Evolutionary conservation across 2,888 invertebrate species (phyloP), one percentile per base, ranked within the genome.

Genomic region (Aromia moschata): DNA sequence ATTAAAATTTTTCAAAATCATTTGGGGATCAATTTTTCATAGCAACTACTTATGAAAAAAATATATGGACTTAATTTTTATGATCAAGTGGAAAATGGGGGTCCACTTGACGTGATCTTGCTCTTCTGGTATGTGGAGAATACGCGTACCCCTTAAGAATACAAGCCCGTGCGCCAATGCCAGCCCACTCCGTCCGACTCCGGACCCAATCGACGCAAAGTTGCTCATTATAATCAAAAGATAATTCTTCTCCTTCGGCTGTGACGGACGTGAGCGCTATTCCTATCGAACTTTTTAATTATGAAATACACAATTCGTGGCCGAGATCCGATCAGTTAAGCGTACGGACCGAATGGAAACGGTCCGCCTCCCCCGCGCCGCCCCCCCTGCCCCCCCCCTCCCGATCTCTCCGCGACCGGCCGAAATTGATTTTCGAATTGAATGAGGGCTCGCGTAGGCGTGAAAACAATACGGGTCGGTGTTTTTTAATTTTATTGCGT

Each of bases 161-260:
- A n/a, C n/a, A n/a, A n/a, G n/a, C n/a, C n/a, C n/a, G n/a, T n/a
- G n/a, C 45, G 54, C 12, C 11, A 10, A 31, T 54, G 54, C 10
- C 9, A 38, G 1, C 16, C 16, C 16, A 20, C 38, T n/a, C 18
- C 17, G 33, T 45, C 38, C 12, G 33, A 38, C 25, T 20, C 31
- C 49, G 47, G 46, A 43, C 43, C 43, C 47, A 53, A 61, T 61
- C 55, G 51, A 46, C 58, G 49, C 40, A 25, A 25, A 54, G 53
- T 44, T 59, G 37, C 56, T 64, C 64, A 65, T 68, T 64, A 64
- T 68, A 65, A 68, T 65, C 67, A 58, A 41, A 51, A 65, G 64
- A 68, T 68, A 64, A 64, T 56, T 52, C 49, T 51, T 53, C 43
- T 37, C 44, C 55, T 53, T 20, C 40, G 30, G 17, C 44, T 59